Base-by-base conservation (phyloP, 2,797 vertebrate species). In the Pelobates cultripes region DNA sequence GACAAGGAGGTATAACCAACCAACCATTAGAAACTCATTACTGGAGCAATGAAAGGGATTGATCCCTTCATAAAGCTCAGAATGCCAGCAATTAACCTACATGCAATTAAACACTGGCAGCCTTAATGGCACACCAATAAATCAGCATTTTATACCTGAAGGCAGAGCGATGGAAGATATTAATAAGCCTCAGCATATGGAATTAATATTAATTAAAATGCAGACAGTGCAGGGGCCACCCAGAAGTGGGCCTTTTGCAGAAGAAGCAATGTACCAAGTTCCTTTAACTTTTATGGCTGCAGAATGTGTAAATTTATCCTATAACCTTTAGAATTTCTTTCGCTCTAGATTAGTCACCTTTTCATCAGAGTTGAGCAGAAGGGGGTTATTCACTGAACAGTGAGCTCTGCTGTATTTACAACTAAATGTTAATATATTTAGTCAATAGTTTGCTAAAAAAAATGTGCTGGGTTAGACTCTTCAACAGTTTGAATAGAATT, bases 1-100 rank as follows among this genome's bases (percentile, higher is more conserved):
- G 87, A 81, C 84, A 80, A 83, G 85, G 75, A 87, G 84, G 76
- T 85, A 70, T 82, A 88, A 73, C 86, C 87, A 89, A 74, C 84
- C 86, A 92, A 87, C 91, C 92, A 92, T 95, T 93, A 94, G 91
- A 93, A 94, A 92, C 91, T 92, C 92, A 94, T 96, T 95, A 96
- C 90, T 90, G 85, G 81, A 88, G 82, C 88, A 91, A 88, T 89
- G 90, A 93, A 91, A 89, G 42, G 86, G 87, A 94, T 92, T 94
- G 91, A 95, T 95, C 88, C 85, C 86, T 90, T 91, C 89, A 89
- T 90, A 89, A 89, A 92, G 83, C 85, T 89, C 77, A 86, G 91
- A 92, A 90, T 89, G 94, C 91, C 89, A 92, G 92, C 92, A 95
- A 94, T 96, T 95, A 96, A 94, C 91, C 90, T 86, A 88, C 8